Evolutionary conservation across 2,113 vertebrate species (phyloP), one percentile per base, ranked within the genome.

Genomic region (Irena cyanogastra): DNA sequence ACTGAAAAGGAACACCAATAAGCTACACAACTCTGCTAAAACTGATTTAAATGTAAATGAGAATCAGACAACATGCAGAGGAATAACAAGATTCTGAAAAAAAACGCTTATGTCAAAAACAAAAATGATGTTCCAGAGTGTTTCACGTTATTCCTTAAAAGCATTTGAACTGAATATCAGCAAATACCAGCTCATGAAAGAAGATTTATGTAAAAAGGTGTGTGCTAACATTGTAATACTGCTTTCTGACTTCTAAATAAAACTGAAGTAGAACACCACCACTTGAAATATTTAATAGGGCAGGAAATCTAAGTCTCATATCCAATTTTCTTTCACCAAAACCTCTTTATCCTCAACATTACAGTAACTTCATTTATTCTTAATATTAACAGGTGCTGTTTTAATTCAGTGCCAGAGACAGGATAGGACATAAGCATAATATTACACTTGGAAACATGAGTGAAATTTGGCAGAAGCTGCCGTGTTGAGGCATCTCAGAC

Each of bases 401-500:
- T 94, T 77, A 94, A 83, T 94, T 83, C 91, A 72, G 63, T 77
- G 92, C 93, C 93, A 92, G 82, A 87, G 83, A 79, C 47, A 91
- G 69, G 69, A 60, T 12, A 93, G 92, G 94, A 96, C 94, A 97
- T 68, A 87, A 91, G 94, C 88, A 82, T 97, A 95, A 94, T 95
- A 95, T 97, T 96, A 97, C 91, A 94, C 91, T 97, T 91, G 93
- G 93, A 96, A 97, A 96, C 92, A 88, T 11, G 92, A 97, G 94
- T 90, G 82, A 97, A 91, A 88, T 88, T 86, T 97, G 94, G 94
- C 95, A 94, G 84, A 96, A 96, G 92, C 57, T 81, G 69, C 44
- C 0, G 4, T 45, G 81, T 50, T 66, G 90, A 93, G 66, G 65
- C 87, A 95, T 89, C 90, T 75, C 87, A 95, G 80, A 94, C 83